Evolutionary conservation across 2,113 vertebrate species (phyloP).

Genomic region (Theristicus caerulescens): DNA sequence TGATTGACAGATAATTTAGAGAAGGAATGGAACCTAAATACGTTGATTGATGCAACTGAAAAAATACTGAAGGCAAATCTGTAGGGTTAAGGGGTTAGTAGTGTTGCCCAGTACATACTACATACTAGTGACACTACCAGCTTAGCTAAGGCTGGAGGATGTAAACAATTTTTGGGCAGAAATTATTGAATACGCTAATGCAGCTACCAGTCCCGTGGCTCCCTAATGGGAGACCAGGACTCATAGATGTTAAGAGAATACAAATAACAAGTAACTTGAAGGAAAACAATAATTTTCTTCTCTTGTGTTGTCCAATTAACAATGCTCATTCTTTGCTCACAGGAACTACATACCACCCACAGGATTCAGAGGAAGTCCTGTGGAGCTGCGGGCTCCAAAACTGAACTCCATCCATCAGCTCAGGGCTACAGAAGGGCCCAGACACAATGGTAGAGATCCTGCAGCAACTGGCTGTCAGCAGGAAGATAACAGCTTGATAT

Average conservation of each 20-base stretch:
- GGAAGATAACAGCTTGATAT: not conserved
- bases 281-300: not conserved
- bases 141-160: not conserved
- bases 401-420: not conserved
- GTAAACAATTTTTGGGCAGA: not conserved
- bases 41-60: not conserved
- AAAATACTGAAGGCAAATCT: not conserved
- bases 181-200: not conserved
- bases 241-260: not conserved
- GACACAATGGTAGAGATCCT: not conserved
- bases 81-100: not conserved
- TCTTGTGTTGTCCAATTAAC: not conserved
- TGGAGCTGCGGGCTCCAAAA: not conserved
- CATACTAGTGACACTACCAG: not conserved
- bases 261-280: not conserved
- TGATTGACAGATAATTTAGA: not conserved
- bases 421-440: not conserved
- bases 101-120: not conserved
- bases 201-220: not conserved
- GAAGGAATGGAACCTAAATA: not conserved
- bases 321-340: not conserved
- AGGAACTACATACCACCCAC: not conserved
- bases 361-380: not conserved
- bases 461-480: not conserved
- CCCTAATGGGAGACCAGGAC: not conserved